Evolutionary conservation across 2,888 invertebrate species (phyloP).

Genomic region (Hetaerina titia): DNA sequence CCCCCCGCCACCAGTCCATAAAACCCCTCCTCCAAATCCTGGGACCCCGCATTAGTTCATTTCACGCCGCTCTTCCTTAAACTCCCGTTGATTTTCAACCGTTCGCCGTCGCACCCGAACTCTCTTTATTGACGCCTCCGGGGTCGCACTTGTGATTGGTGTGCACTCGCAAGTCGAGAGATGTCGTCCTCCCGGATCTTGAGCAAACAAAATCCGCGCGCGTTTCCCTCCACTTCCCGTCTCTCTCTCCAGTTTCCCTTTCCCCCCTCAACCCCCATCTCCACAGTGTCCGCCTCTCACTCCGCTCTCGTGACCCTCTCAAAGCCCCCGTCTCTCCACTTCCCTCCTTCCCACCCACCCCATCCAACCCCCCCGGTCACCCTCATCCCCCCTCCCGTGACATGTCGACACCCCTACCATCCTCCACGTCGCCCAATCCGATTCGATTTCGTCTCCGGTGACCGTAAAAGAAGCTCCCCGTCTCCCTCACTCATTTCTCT

Average conservation of each 20-base stretch:
- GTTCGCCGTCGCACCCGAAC: background rate
- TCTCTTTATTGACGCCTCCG: background rate
- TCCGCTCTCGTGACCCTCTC: too few species aligned
- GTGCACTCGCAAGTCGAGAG: constrained; percentile 38
- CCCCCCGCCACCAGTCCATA: background rate
- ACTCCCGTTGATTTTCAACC: background rate
- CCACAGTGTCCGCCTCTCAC: background rate
- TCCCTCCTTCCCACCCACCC: background rate
- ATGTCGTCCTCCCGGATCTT: constrained; percentile 30
- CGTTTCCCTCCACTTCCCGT: background rate
- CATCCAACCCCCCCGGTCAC: background rate
- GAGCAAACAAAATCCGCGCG: constrained; percentile 43
- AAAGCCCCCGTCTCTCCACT: too few species aligned
- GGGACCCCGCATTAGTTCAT: background rate
- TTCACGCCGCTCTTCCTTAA: background rate
- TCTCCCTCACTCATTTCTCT: background rate
- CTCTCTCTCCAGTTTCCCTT: background rate
- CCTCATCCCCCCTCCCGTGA: background rate
- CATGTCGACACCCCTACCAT: background rate
- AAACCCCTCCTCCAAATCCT: background rate
- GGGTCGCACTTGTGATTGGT: constrained; percentile 28
- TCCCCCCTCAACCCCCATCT: background rate
- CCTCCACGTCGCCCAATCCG: background rate
- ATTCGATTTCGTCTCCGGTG: constrained; percentile 54
- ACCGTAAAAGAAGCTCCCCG: constrained; percentile 10